Evolutionary conservation across 2,113 vertebrate species (phyloP).

Genomic region (Poeciliopsis prolifica): DNA sequence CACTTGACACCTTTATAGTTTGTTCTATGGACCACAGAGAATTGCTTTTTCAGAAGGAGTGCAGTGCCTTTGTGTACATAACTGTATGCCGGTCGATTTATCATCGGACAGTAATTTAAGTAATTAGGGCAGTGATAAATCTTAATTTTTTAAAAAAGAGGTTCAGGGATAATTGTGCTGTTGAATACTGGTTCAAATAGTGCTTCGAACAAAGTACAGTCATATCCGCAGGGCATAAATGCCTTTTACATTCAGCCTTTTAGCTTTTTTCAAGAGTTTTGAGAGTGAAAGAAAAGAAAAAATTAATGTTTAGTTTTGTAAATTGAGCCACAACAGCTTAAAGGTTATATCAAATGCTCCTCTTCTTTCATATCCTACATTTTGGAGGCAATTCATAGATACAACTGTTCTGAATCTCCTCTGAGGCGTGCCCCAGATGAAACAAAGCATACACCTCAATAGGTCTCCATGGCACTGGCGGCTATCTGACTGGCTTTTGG

Average conservation of each 20-base stretch:
- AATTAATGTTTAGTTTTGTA: conserved; percentile 7
- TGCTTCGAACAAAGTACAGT: conserved; percentile 36
- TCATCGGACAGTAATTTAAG: conserved; percentile 66
- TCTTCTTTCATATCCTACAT: conserved; percentile 41
- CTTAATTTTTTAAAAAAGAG: conserved; percentile 35
- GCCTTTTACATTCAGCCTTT: conserved; percentile 32
- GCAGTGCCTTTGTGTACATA: conserved; percentile 65
- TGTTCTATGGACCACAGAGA: conserved; percentile 67
- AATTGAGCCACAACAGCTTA: conserved; percentile 20
- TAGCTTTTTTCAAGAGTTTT: conserved; percentile 20
- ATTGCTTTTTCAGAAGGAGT: conserved; percentile 66
- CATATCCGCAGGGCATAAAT: neutral
- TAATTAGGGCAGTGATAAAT: conserved; percentile 74
- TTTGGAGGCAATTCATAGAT: conserved; percentile 60
- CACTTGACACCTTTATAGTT: conserved; percentile 68
- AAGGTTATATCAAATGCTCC: conserved; percentile 34
- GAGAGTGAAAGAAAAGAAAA: neutral
- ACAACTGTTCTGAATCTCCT: conserved; percentile 63
- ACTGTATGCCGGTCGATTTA: conserved; percentile 50
- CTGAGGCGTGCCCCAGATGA: conserved; percentile 76
- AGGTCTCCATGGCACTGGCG: conserved; percentile 68
- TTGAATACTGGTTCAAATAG: conserved; percentile 48
- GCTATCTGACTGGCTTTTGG: conserved; percentile 71
- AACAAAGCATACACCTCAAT: conserved; percentile 77
- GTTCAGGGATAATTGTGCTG: conserved; percentile 50